Conservation (phyloP, 2,797 vertebrate genomes). For the Helarctos malayanus region DNA sequence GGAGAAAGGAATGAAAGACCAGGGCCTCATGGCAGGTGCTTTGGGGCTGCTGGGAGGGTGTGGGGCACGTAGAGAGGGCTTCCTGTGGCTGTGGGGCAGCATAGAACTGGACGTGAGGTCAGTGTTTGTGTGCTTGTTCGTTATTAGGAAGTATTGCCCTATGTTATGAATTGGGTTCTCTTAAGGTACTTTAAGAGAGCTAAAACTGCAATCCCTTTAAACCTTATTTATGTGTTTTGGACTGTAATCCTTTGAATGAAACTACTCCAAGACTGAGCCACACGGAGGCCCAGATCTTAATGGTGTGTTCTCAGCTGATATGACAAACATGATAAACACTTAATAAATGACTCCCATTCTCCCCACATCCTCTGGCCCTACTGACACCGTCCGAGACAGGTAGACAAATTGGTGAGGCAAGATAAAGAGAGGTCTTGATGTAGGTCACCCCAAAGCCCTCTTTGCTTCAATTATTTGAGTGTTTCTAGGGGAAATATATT, state of each 20-base stretch:
- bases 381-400: neutral
- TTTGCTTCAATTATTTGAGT: constrained; percentile 52
- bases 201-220: constrained; percentile 22
- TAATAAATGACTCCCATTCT: neutral
- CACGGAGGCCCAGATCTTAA: neutral
- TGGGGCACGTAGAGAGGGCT: neutral
- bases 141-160: neutral
- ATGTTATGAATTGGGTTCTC: neutral
- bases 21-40: neutral
- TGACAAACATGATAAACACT: neutral
- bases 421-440: neutral
- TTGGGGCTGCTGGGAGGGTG: neutral
- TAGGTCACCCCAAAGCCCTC: neutral
- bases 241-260: neutral
- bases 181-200: neutral
- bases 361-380: too few relatives aligned
- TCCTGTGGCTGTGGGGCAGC: neutral
- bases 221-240: neutral
- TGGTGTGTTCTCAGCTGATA: neutral
- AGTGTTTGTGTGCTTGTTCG: neutral
- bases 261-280: neutral
- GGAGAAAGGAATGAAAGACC: constrained; percentile 40
- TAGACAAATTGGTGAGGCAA: neutral
- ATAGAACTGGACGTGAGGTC: neutral
- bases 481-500: constrained; percentile 63